Evolutionary conservation across 1,140 invertebrate species (phyloP), one percentile per base, ranked within the genome.

Genomic region (Zaprionus ghesquierei): DNA sequence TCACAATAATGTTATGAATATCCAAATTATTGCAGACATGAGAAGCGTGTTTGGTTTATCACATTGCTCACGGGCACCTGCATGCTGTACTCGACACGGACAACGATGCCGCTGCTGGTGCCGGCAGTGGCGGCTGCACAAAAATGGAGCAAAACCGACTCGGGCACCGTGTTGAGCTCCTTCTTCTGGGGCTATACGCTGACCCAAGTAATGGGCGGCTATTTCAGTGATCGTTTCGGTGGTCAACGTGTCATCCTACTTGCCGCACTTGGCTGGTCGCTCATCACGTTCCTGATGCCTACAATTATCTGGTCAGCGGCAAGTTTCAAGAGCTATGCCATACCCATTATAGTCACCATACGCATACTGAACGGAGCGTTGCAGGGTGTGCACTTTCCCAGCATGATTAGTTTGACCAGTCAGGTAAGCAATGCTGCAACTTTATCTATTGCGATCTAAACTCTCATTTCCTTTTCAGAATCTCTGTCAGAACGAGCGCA

Each of bases 131-230:
- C 95, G 29, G 93, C 94, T 72, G 95, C 95, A 69, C 93, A 94
- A 84, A 93, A 93, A 41, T 96, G 95, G 95, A 95, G 94, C 76
- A 96, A 96, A 92, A 94, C 95, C 27, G 94, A 96, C 75, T 94
- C 95, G 15, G 95, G 95, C 3, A 94, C 94, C 2, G 94, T 96
- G 49, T 81, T 96, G 9, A 96, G 95, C 5, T 95, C 94, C 27
- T 96, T 96, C 81, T 96, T 96, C 81, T 96, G 95, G 95, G 95
- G 95, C 54, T 96, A 96, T 75, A 95, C 94, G 0, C 84, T 96
- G 50, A 96, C 95, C 0, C 95, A 96, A 91, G 94, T 96, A 41
- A 60, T 95, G 51, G 95, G 95, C 50, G 95, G 95, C 12, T 95
- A 95, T 78, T 90, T 95, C 10, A 95, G 95, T 70, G 95, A 96